phyloP scores from a whole-genome alignment of 2,113 vertebrate genomes.

The Syngnathus floridae region DNA sequence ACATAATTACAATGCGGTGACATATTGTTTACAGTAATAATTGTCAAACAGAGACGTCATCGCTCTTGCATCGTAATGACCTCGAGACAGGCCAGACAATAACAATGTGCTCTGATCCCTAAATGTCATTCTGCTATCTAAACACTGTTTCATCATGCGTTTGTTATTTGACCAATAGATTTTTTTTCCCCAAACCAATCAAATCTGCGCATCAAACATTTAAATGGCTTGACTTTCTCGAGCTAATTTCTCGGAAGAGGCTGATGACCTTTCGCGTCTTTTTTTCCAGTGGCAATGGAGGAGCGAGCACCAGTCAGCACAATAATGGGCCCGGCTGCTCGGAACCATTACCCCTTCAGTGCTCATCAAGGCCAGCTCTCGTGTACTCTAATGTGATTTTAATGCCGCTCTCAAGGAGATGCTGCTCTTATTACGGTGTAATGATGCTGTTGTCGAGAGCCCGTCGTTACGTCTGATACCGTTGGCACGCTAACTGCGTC shows the following conservation, averaged over 20 bases:
- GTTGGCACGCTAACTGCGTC: constrained; percentile 66
- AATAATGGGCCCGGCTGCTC: constrained; percentile 60
- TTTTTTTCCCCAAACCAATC: constrained; percentile 24
- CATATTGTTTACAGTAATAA: constrained; percentile 51
- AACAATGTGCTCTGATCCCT: constrained; percentile 68
- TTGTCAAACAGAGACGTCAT: constrained; percentile 48
- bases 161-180: constrained; percentile 56
- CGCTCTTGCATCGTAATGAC: constrained; percentile 52
- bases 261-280: constrained; percentile 70
- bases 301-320: constrained; percentile 54
- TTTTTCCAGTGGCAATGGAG: constrained; percentile 72
- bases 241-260: constrained; percentile 64
- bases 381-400: constrained; percentile 77
- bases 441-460: constrained; percentile 74
- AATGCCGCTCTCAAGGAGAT: constrained; percentile 72
- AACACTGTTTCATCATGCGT: constrained; percentile 63
- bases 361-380: constrained; percentile 65
- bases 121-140: constrained; percentile 62
- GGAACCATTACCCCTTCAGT: constrained; percentile 54
- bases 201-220: constrained; percentile 51
- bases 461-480: constrained; percentile 68
- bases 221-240: constrained; percentile 65
- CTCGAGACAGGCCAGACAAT: constrained; percentile 51
- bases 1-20: constrained; percentile 30
- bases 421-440: constrained; percentile 71